Conservation (phyloP, 1,140 invertebrate genomes). For the Nylanderia fulva region DNA sequence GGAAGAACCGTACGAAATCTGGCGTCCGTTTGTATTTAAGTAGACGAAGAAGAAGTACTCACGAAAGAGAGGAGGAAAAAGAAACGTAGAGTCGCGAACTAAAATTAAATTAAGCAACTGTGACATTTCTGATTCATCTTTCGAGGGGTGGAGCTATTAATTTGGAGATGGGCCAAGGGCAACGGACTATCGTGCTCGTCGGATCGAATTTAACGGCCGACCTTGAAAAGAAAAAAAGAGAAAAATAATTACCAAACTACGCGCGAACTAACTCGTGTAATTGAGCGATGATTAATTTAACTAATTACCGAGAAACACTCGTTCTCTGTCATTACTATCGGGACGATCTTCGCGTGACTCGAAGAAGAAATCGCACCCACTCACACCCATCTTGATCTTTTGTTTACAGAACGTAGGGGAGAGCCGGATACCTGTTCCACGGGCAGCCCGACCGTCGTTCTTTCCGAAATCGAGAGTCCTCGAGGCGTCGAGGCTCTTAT, state of each 20-base stretch:
- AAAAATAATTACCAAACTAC: neutral
- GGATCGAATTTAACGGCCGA: conserved; percentile 25
- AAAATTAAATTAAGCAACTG: conserved; percentile 76
- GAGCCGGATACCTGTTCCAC: conserved; percentile 81
- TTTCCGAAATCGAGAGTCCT: conserved; percentile 79
- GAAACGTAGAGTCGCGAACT: conserved; percentile 31
- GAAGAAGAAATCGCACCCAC: conserved; percentile 12
- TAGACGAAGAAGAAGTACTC: neutral
- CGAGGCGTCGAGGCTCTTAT: conserved; percentile 66
- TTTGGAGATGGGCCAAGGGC: conserved; percentile 77
- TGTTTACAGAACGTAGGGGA: conserved; percentile 80
- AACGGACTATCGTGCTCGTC: conserved; percentile 66
- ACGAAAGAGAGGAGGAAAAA: neutral
- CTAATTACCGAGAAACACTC: neutral
- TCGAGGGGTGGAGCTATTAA: conserved; percentile 63
- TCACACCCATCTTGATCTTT: neutral
- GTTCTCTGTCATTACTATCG: neutral
- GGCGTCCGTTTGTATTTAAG: neutral
- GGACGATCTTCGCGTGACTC: conserved; percentile 26
- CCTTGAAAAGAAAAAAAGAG: conserved; percentile 51
- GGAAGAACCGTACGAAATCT: conserved; percentile 3
- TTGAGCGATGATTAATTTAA: conserved; percentile 9
- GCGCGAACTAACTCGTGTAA: neutral
- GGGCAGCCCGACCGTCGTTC: conserved; percentile 80
- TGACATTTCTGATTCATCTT: conserved; percentile 72